Percentiles rank a stretch among this genome's conserved stretches.
phyloP scores from a whole-genome alignment of 2,113 vertebrate genomes.

The Macroglossus sobrinus region DNA sequence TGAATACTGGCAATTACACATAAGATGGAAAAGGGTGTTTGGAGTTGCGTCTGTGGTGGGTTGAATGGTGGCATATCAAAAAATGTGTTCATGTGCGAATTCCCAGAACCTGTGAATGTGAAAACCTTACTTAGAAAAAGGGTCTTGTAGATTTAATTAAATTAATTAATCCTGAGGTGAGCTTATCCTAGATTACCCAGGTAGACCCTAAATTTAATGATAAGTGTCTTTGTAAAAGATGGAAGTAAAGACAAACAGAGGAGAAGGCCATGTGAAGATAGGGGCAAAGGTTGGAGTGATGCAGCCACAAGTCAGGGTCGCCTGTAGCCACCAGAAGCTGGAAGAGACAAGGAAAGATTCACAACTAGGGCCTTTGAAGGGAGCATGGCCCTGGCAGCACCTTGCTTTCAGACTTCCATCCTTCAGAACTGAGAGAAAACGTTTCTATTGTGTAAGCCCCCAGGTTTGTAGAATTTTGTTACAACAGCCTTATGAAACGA shows the following conservation, averaged over 20 bases:
- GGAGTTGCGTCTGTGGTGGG: neutral
- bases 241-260: neutral
- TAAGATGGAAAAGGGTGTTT: neutral
- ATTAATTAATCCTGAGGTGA: neutral
- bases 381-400: neutral
- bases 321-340: neutral
- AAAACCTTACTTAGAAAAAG: neutral
- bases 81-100: neutral
- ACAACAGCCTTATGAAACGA: neutral
- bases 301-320: neutral
- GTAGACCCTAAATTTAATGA: neutral
- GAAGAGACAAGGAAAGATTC: neutral
- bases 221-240: neutral
- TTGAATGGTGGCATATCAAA: neutral
- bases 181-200: neutral
- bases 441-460: neutral
- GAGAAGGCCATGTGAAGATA: too few species aligned
- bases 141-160: neutral
- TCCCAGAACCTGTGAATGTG: neutral
- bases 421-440: neutral
- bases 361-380: neutral
- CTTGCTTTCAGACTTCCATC: neutral
- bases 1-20: neutral
- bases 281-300: neutral
- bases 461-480: neutral